These are phyloP conservation scores for Cryptotis parvus DNA, from an alignment of 2,113 vertebrate genomes.

Conservation along the genomic window DNA sequence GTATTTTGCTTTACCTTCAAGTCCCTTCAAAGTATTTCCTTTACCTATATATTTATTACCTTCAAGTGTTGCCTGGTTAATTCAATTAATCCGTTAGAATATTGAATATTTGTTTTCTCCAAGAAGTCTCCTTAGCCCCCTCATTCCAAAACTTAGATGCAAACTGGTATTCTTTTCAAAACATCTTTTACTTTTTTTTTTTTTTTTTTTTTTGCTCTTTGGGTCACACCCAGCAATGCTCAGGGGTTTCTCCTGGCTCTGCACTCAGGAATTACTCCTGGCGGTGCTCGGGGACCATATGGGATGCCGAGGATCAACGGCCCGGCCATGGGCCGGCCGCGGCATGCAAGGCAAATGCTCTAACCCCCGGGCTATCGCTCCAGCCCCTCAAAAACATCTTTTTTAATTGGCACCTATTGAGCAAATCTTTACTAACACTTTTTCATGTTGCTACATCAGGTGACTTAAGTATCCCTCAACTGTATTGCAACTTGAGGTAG, in stretches of 20 bases:
- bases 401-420: neutral
- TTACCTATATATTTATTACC: constrained; percentile 6
- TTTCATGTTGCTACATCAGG: neutral
- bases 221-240: no score
- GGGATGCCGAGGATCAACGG: no score
- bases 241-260: no score
- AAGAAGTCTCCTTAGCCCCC: neutral
- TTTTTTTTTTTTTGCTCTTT: no score
- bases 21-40: constrained; percentile 5
- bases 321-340: no score
- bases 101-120: neutral
- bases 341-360: no score
- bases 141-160: neutral
- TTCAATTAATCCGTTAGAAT: constrained; percentile 42
- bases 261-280: no score
- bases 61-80: constrained; percentile 21
- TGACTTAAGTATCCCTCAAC: neutral
- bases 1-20: constrained; percentile 35
- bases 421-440: neutral
- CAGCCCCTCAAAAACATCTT: no score
- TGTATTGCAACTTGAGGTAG: neutral
- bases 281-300: no score
- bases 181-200: no score
- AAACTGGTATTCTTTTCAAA: neutral
- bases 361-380: no score